Percentiles rank a stretch among this genome's conserved stretches.
Conservation (phyloP, 2,797 vertebrate genomes). For the Poeciliopsis gracilis region DNA sequence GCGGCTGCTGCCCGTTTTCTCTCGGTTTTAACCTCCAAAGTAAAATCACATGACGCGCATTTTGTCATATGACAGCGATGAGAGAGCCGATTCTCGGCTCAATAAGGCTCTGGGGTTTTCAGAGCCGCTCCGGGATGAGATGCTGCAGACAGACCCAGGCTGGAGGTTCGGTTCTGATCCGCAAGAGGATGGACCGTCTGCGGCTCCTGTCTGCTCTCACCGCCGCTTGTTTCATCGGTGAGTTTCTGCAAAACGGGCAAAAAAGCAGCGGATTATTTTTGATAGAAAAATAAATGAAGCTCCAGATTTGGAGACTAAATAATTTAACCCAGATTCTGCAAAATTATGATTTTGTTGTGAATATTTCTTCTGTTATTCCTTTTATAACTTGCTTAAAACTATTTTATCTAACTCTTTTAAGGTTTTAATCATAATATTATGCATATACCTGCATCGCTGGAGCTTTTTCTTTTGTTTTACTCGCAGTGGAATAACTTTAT, state of each 20-base stretch:
- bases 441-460: too few relatives aligned
- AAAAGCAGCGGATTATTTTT: not conserved
- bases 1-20: slow-evolving; percentile 29
- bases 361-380: not conserved
- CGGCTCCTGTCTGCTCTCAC: slow-evolving; percentile 54
- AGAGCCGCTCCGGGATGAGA: slow-evolving; percentile 55
- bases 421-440: not conserved
- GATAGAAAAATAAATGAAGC: not conserved
- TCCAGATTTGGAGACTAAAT: not conserved
- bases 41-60: slow-evolving; percentile 80
- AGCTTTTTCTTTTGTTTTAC: not conserved
- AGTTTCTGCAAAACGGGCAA: slow-evolving; percentile 8
- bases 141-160: slow-evolving; percentile 41
- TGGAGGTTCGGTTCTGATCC: slow-evolving; percentile 35
- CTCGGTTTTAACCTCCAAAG: slow-evolving; percentile 49
- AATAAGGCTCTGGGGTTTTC: slow-evolving; percentile 11
- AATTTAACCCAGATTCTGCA: not conserved
- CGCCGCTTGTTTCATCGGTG: slow-evolving; percentile 74
- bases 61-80: slow-evolving; percentile 80
- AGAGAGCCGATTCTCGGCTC: slow-evolving; percentile 40
- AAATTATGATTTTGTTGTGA: not conserved
- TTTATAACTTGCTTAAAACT: not conserved
- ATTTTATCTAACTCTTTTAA: not conserved
- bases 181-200: slow-evolving; percentile 71
- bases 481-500: not conserved